These are phyloP conservation scores for Dysmachus trigonus DNA, from an alignment of 2,888 invertebrate species.

Conservation along the genomic window DNA sequence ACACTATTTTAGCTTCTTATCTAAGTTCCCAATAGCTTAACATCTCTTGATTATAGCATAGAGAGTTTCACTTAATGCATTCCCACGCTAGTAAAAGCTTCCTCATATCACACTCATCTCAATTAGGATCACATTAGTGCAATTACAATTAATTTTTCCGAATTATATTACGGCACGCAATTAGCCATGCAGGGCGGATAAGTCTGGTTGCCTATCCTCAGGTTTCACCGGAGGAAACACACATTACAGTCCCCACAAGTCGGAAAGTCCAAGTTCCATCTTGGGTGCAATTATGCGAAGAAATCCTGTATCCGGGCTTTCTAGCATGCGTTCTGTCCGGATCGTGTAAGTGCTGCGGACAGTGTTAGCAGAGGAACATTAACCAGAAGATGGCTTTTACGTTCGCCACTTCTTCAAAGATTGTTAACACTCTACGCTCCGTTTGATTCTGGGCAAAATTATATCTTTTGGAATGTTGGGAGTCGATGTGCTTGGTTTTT, in stretches of 20 bases:
- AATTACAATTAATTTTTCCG: constrained; percentile 14
- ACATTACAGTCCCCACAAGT: neutral
- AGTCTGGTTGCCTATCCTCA: neutral
- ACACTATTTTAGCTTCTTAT: neutral
- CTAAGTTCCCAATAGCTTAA: neutral
- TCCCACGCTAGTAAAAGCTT: neutral
- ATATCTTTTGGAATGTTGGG: neutral
- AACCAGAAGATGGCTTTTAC: neutral
- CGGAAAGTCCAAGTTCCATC: neutral
- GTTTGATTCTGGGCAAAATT: neutral
- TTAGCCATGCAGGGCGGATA: neutral
- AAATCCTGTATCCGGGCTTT: neutral
- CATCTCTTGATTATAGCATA: neutral
- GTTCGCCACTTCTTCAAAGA: neutral
- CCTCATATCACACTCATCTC: constrained; percentile 5
- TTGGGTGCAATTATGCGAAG: neutral
- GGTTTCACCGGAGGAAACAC: neutral
- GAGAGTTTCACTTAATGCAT: neutral
- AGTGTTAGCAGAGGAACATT: neutral
- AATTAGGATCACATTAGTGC: constrained; percentile 19
- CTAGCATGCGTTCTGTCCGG: neutral
- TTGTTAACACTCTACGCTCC: neutral
- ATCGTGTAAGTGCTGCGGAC: neutral
- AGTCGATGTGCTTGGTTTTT: neutral
- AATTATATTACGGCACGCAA: constrained; percentile 1